Evolutionary conservation across 2,888 invertebrate species (phyloP).

Genomic region (Euzophera pinguis): DNA sequence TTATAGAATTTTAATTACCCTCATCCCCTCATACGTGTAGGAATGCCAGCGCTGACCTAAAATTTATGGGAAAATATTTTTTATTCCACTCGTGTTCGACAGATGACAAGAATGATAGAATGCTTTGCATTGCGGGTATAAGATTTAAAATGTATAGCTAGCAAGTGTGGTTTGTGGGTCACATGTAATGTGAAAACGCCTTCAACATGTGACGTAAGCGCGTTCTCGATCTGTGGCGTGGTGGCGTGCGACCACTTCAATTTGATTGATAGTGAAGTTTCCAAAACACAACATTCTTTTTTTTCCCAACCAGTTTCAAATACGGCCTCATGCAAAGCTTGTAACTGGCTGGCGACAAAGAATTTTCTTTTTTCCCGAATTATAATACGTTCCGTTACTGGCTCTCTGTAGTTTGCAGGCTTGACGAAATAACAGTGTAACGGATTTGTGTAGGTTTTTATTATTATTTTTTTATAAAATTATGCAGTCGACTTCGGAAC

Average conservation of each 20-base stretch:
- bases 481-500: background rate
- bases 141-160: slow-evolving; percentile 19
- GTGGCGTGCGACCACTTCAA: slow-evolving; percentile 31
- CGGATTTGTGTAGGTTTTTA: slow-evolving; percentile 11
- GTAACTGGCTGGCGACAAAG: slow-evolving; percentile 21
- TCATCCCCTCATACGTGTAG: slow-evolving; percentile 62
- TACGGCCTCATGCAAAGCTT: slow-evolving; percentile 12
- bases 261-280: slow-evolving; percentile 46
- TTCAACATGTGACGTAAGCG: slow-evolving; percentile 56
- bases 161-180: slow-evolving; percentile 23
- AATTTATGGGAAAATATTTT: slow-evolving; percentile 63
- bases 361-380: slow-evolving; percentile 6
- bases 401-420: slow-evolving; percentile 1
- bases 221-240: slow-evolving; percentile 36
- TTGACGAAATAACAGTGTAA: slow-evolving; percentile 12
- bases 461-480: background rate
- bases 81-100: slow-evolving; percentile 29
- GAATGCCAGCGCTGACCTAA: slow-evolving; percentile 65
- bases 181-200: slow-evolving; percentile 47
- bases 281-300: slow-evolving; percentile 36
- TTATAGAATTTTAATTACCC: slow-evolving; percentile 67
- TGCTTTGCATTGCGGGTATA: slow-evolving; percentile 25
- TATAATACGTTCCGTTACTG: slow-evolving; percentile 8
- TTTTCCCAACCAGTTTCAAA: slow-evolving; percentile 17
- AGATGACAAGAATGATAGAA: slow-evolving; percentile 23